Conservation (phyloP, 2,888 invertebrate species). For the Scaptomyza polygonia region DNA sequence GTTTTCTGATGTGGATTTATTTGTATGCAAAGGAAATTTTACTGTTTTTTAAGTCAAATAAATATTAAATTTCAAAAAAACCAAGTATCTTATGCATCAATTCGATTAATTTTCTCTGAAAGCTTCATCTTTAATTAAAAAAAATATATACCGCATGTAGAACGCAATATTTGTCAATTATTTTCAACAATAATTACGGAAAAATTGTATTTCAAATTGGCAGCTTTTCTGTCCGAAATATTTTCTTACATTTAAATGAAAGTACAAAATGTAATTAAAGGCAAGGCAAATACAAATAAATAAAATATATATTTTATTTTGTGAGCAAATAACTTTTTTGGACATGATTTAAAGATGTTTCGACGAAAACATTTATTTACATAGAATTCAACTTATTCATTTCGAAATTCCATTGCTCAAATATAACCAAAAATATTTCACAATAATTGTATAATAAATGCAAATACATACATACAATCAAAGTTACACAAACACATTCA, state of each 20-base stretch:
- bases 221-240: too few relatives aligned
- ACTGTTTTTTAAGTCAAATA: neutral
- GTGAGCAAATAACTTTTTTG: too few relatives aligned
- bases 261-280: too few relatives aligned
- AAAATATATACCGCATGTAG: neutral
- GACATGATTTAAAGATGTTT: too few relatives aligned
- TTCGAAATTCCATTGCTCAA: neutral
- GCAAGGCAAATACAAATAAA: too few relatives aligned
- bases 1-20: neutral
- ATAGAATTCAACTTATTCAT: conserved; percentile 1
- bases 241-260: too few relatives aligned
- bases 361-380: neutral
- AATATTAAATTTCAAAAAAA: too few relatives aligned
- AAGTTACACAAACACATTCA: neutral
- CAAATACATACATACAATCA: conserved; percentile 1
- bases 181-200: too few relatives aligned
- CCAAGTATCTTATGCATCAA: too few relatives aligned
- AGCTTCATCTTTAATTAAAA: neutral
- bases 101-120: too few relatives aligned
- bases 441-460: conserved; percentile 56
- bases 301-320: too few relatives aligned
- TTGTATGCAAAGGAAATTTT: neutral
- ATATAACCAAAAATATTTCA: conserved; percentile 45
- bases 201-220: too few relatives aligned
- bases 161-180: neutral